Evolutionary conservation across 2,888 invertebrate genomes (phyloP), one percentile per base, ranked within the genome.

Genomic region (Lysandra coridon): DNA sequence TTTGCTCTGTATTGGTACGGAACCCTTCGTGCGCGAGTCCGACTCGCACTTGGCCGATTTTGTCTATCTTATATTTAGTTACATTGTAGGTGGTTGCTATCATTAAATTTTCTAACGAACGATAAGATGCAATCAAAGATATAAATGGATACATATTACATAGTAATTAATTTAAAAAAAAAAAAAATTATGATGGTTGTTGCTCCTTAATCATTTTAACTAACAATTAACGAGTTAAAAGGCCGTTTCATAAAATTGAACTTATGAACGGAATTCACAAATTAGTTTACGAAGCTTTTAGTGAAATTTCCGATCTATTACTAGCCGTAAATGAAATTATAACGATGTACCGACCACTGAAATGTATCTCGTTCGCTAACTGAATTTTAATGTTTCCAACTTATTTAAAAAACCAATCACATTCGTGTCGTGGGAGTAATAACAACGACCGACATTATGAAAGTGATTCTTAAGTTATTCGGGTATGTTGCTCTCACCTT

Each of bases 271-370:
- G 10, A 74, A 44, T 74, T 44, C 69, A 17, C n/a, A 74, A 74
- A 74, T 74, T 40, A 44, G 73, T 44, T 74, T 44, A 44, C 7
- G 73, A 74, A 44, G 44, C 73, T 74, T 73, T 74, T 74, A 74
- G 74, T 74, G 44, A 44, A 74, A 74, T 44, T 74, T 44, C 30
- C 74, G 44, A 74, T 74, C 44, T 74, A 73, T 73, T 73, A 74
- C 23, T 44, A 44, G n/a, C 17, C 23, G 44, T n/a, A 44, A 74
- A 74, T 74, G 40, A 44, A 74, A n/a, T 74, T 44, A 74, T 40
- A 74, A 23, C 44, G 23, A 44, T 74, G 44, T 74, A 74, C 44
- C 44, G 74, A 74, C 74, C 44, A 74, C 44, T 12, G 44, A 74
- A 74, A 74, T 44, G 74, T 74, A 10, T 23, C 69, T 33, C 14